Base-by-base conservation (phyloP, 2,113 vertebrate genomes). In the Thalassoma bifasciatum region DNA sequence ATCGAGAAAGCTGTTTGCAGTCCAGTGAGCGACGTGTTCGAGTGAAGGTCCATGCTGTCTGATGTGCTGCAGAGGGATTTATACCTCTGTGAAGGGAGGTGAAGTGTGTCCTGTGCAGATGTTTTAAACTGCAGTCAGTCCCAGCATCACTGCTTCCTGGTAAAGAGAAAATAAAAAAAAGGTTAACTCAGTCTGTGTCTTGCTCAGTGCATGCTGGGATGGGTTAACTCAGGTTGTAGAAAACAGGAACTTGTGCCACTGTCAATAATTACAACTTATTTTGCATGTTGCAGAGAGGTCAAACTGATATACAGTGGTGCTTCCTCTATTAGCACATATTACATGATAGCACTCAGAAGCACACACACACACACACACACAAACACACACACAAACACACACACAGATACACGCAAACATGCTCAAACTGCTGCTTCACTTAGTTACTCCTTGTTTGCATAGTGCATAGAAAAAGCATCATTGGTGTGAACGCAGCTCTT, bases 41-140 rank as follows among this genome's bases (percentile, higher is more conserved):
- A 72, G 14, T 36, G 53, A 54, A 30, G 19, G 2, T 68, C 79
- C 75, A 72, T 75, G 56, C 36, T 70, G 73, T 66, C 58, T 54
- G 26, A 85, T 47, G 46, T 51, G 51, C n/a, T 0, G 19, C 42
- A 8, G 22, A 67, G 65, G 64, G 64, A 47, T 37, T 62, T 16
- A 42, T 58, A 19, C 49, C 23, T 54, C n/a, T 60, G 62, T 46
- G 8, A 22, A 3, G 24, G 5, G 52, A 71, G 19, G 6, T 10
- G 1, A 69, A 12, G 17, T 57, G 8, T n/a, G n/a, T n/a, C n/a
- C n/a, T n/a, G n/a, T n/a, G n/a, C n/a, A n/a, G n/a, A n/a, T n/a
- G 8, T 38, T 19, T 47, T n/a, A 44, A 22, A 40, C 12, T 12
- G 13, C 19, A 16, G 19, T 37, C 12, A 13, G n/a, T 44, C 30